Percentiles rank a stretch among this genome's conserved stretches.
These are phyloP conservation scores for Parnassius mnemosyne DNA, from an alignment of 2,888 invertebrate species.

Conservation along the genomic window DNA sequence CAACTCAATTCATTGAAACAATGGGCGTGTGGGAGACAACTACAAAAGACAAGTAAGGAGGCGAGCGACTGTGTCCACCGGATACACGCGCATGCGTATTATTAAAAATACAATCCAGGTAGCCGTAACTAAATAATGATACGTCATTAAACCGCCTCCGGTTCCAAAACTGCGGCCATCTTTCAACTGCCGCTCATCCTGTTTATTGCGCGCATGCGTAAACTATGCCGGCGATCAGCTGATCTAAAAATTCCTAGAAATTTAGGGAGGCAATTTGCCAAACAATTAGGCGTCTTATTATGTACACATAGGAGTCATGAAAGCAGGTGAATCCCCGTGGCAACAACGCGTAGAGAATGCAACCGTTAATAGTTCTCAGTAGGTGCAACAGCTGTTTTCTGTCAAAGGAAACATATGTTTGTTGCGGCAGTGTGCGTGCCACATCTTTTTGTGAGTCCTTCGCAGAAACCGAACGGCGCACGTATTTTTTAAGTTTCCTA, in stretches of 20 bases:
- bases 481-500: not conserved
- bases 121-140: not conserved
- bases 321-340: not conserved
- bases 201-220: conserved; percentile 33
- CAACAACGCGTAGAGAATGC: not conserved
- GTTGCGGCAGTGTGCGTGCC: conserved; percentile 25
- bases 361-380: conserved; percentile 33
- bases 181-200: conserved; percentile 32
- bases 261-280: not conserved
- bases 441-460: not conserved
- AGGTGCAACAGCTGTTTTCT: conserved; percentile 48
- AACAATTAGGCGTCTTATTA: not conserved
- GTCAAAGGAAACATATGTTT: conserved; percentile 49
- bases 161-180: not conserved
- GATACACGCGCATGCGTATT: not conserved
- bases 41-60: too few species aligned
- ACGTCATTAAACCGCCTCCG: conserved; percentile 1
- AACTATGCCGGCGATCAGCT: conserved; percentile 37
- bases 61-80: not conserved
- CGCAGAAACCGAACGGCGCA: not conserved
- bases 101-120: not conserved
- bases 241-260: conserved; percentile 10
- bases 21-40: too few species aligned
- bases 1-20: too few species aligned
- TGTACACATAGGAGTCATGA: not conserved